phyloP scores from a whole-genome alignment of 2,888 invertebrate species.

The Merodon equestris region DNA sequence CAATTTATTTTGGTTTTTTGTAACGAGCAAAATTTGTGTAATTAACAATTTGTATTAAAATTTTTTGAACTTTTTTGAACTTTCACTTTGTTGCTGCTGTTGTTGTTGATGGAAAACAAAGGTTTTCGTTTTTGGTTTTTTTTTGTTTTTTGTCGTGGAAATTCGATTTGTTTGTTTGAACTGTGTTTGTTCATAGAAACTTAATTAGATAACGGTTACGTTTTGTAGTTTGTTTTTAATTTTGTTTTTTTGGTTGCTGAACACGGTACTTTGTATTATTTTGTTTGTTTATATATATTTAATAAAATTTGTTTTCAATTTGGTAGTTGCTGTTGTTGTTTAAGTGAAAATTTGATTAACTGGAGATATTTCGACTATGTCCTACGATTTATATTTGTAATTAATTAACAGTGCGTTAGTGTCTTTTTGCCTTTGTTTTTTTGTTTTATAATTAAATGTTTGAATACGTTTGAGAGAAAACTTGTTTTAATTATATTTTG shows the following conservation, averaged over 20 bases:
- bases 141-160: constrained; percentile 53
- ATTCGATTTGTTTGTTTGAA: constrained; percentile 61
- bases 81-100: constrained; percentile 39
- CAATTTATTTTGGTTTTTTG: constrained; percentile 32
- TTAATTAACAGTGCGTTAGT: constrained; percentile 68
- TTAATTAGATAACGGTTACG: constrained; percentile 61
- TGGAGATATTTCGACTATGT: constrained; percentile 52
- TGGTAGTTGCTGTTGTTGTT: constrained; percentile 57
- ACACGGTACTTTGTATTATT: constrained; percentile 69
- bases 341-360: constrained; percentile 64
- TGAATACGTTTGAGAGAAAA: constrained; percentile 55
- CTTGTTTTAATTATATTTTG: constrained; percentile 64
- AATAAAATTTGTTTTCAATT: constrained; percentile 67
- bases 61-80: constrained; percentile 60
- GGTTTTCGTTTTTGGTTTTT: constrained; percentile 37
- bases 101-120: constrained; percentile 41
- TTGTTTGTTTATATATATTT: constrained; percentile 61
- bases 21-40: constrained; percentile 64
- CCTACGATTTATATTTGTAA: constrained; percentile 45
- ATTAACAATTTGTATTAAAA: constrained; percentile 64
- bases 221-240: constrained; percentile 63
- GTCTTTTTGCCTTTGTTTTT: constrained; percentile 40
- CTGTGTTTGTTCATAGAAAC: constrained; percentile 62
- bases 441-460: constrained; percentile 30
- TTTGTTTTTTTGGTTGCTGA: constrained; percentile 69